phyloP scores from a whole-genome alignment of 2,888 invertebrate species.

The Conus canariensis region DNA sequence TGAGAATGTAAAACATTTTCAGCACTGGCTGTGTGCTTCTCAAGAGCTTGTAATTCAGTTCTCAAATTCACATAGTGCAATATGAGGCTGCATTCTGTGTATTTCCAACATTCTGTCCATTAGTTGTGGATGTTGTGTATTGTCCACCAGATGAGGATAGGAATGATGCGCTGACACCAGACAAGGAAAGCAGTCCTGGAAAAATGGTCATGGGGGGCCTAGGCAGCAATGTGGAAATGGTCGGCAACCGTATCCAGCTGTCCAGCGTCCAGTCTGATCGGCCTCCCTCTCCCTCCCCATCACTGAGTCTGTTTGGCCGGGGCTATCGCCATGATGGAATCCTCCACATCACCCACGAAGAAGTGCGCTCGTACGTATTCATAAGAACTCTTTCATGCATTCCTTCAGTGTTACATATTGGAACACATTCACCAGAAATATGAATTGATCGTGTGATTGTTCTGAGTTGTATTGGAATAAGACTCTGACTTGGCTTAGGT shows the following conservation, averaged over 20 bases:
- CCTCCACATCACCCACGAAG: slow-evolving; percentile 66
- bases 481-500: neutral
- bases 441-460: too few species aligned
- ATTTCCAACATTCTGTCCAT: too few species aligned
- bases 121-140: too few species aligned
- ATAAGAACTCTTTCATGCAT: neutral
- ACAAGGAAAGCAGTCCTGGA: neutral
- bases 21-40: too few species aligned
- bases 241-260: slow-evolving; percentile 93
- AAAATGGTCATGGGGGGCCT: slow-evolving; percentile 83
- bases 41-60: too few species aligned
- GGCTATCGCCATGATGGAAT: slow-evolving; percentile 66
- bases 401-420: neutral
- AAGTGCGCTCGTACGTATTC: slow-evolving; percentile 62
- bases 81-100: too few species aligned
- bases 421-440: too few species aligned
- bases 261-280: slow-evolving; percentile 74
- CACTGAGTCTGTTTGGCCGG: slow-evolving; percentile 57
- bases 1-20: too few species aligned
- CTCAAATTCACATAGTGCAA: too few species aligned
- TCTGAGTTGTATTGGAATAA: too few species aligned
- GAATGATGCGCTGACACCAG: slow-evolving; percentile 26
- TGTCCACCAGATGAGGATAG: neutral
- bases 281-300: slow-evolving; percentile 47
- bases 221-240: slow-evolving; percentile 89